phyloP scores from a whole-genome alignment of 2,113 vertebrate genomes.

The Channa argus region DNA sequence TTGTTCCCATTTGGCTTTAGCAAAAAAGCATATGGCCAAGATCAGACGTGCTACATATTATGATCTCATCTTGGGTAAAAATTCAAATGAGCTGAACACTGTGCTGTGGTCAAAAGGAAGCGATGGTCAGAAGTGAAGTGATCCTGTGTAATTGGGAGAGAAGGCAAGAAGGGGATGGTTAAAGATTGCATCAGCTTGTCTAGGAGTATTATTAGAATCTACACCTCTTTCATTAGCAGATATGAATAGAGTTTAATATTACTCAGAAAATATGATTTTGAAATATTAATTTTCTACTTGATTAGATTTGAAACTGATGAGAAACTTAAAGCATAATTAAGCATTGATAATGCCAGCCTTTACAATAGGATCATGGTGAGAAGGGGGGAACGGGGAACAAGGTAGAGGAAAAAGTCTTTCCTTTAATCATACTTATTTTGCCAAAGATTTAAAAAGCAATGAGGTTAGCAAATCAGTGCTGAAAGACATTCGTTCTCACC shows the following conservation, averaged over 20 bases:
- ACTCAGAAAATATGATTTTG: slow-evolving; percentile 67
- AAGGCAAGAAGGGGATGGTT: slow-evolving; percentile 54
- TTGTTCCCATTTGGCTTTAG: background rate
- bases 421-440: slow-evolving; percentile 31
- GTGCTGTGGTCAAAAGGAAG: slow-evolving; percentile 35
- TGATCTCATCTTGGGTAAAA: background rate
- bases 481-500: slow-evolving; percentile 22
- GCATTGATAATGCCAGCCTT: slow-evolving; percentile 65
- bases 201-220: slow-evolving; percentile 20
- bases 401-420: slow-evolving; percentile 4
- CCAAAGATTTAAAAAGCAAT: slow-evolving; percentile 1
- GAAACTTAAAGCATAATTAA: slow-evolving; percentile 75
- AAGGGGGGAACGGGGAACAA: slow-evolving; percentile 1
- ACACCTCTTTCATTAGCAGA: slow-evolving; percentile 67
- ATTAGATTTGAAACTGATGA: slow-evolving; percentile 76
- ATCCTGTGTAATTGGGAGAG: slow-evolving; percentile 16
- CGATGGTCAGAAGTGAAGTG: slow-evolving; percentile 12
- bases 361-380: slow-evolving; percentile 24
- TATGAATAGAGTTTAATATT: slow-evolving; percentile 57
- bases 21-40: background rate
- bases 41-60: background rate
- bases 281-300: slow-evolving; percentile 79
- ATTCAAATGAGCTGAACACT: background rate
- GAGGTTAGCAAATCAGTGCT: slow-evolving; percentile 25
- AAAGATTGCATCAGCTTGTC: slow-evolving; percentile 47